Evolutionary conservation across 2,888 invertebrate species (phyloP), one percentile per base, ranked within the genome.

Genomic region (Mantis religiosa): DNA sequence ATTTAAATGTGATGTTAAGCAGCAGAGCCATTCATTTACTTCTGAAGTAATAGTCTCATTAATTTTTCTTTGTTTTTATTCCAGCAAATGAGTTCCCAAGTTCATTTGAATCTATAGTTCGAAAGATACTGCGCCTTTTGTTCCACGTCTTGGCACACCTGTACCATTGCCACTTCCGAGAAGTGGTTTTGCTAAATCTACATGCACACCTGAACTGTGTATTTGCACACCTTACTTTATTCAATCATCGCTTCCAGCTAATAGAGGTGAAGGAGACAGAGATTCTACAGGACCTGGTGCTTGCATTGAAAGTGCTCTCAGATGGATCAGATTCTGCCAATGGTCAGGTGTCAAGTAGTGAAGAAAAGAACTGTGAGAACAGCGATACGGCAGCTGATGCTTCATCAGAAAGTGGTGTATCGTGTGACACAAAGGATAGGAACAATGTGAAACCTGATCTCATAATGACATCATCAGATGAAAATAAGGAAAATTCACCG

Each of bases 111-210:
- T 96, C 96, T 93, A 97, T 98, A 94, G 98, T 98, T 93, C 97
- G 98, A 94, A 98, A 98, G 95, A 98, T 99, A 94, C 96, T 98
- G 94, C 97, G 98, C 93, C 96, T 98, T 94, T 96, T 98, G 95
- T 98, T 98, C 95, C 99, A 99, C 95, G 98, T 99, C 94, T 96
- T 99, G 95, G 98, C 98, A 94, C 99, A 99, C 95, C 95, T 99
- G 94, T 99, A 99, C 95, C 98, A 98, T 93, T 97, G 98, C 94
- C 99, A 99, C 96, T 99, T 98, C 95, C 96, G 97, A 94, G 98
- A 98, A 95, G 97, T 99, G 92, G 97, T 98, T 93, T 95, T 98
- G 93, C 96, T 99, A 94, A 97, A 97, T 92, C 95, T 99, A 93
- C 98, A 99, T 95, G 97, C 98, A 93, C 99, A 99, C 94, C 96